Percentiles rank a stretch among this genome's conserved stretches.
phyloP scores from a whole-genome alignment of 2,888 invertebrate species.

The Tetragonula carbonaria region DNA sequence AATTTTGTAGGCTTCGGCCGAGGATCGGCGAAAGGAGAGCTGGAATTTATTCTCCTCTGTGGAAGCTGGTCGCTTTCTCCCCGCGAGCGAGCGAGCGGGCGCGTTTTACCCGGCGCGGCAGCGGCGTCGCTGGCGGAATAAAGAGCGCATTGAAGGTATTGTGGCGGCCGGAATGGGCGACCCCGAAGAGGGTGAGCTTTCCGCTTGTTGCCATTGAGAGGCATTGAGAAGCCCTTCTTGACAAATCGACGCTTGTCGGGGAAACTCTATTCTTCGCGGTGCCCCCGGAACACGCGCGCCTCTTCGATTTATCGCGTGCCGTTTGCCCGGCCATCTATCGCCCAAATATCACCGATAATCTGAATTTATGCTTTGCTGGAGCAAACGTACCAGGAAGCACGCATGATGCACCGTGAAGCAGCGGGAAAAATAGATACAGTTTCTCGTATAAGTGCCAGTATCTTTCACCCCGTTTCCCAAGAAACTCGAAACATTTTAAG shows the following conservation, averaged over 20 bases:
- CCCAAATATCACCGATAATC: conserved; percentile 81
- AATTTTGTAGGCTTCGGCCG: conserved; percentile 80
- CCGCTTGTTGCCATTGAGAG: conserved; percentile 82
- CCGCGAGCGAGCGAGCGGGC: conserved; percentile 25
- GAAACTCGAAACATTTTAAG: too few species aligned
- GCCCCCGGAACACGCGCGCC: conserved; percentile 65
- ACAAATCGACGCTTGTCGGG: conserved; percentile 83
- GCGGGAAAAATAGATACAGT: conserved; percentile 1
- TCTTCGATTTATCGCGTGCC: conserved; percentile 79
- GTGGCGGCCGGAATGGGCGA: conserved; percentile 74
- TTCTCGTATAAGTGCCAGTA: too few species aligned
- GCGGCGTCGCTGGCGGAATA: conserved; percentile 56
- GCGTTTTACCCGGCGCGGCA: conserved; percentile 54
- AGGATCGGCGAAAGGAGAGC: conserved; percentile 63
- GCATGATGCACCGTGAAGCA: conserved; percentile 20
- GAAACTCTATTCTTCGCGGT: conserved; percentile 78
- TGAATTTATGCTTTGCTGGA: conserved; percentile 72
- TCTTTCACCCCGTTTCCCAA: too few species aligned
- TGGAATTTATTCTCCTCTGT: conserved; percentile 58
- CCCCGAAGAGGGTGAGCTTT: conserved; percentile 78
- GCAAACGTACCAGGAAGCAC: conserved; percentile 49
- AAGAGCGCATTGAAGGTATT: conserved; percentile 79
- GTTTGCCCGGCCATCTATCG: conserved; percentile 73
- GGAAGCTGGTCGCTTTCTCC: conserved; percentile 31
- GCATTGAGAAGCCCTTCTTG: conserved; percentile 81